Conservation (phyloP, 2,888 invertebrate genomes). For the Machimus rusticus region DNA sequence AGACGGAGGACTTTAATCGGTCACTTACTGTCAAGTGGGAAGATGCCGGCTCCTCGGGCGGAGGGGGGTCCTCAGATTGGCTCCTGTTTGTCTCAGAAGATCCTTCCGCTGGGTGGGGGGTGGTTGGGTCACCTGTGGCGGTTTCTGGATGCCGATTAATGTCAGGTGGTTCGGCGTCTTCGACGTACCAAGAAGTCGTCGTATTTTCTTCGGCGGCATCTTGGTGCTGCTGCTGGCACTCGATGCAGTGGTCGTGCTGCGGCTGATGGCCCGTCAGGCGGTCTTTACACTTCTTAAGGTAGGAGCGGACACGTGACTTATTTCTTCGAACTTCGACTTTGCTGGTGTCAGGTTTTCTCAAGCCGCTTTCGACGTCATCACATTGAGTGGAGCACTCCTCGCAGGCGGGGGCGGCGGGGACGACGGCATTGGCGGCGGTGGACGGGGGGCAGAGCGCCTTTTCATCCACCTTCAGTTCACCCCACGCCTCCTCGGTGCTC, state of each 20-base stretch:
- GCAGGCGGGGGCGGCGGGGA: neutral
- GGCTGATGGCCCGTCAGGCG: slow-evolving; percentile 58
- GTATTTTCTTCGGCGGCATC: slow-evolving; percentile 17
- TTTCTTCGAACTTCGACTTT: slow-evolving; percentile 54
- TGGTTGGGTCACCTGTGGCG: neutral
- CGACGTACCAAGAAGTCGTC: slow-evolving; percentile 50
- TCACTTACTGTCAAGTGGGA: slow-evolving; percentile 1
- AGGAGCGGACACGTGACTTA: slow-evolving; percentile 62
- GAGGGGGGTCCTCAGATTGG: neutral
- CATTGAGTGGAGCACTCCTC: slow-evolving; percentile 12
- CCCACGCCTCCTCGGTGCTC: slow-evolving; percentile 43
- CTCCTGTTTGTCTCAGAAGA: neutral
- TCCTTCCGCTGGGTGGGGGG: neutral
- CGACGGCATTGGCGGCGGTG: neutral
- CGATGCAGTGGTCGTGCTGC: slow-evolving; percentile 40
- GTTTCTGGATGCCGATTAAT: slow-evolving; percentile 1
- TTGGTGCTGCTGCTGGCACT: slow-evolving; percentile 15
- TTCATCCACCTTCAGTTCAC: slow-evolving; percentile 5
- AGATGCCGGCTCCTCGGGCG: neutral
- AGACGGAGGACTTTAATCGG: neutral
- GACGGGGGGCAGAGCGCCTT: neutral
- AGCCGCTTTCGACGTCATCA: slow-evolving; percentile 39
- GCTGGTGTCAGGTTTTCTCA: slow-evolving; percentile 10
- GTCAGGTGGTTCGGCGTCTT: slow-evolving; percentile 46
- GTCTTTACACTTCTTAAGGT: slow-evolving; percentile 62